Evolutionary conservation across 2,888 invertebrate species (phyloP).

Genomic region (Ennomos quercinarius): DNA sequence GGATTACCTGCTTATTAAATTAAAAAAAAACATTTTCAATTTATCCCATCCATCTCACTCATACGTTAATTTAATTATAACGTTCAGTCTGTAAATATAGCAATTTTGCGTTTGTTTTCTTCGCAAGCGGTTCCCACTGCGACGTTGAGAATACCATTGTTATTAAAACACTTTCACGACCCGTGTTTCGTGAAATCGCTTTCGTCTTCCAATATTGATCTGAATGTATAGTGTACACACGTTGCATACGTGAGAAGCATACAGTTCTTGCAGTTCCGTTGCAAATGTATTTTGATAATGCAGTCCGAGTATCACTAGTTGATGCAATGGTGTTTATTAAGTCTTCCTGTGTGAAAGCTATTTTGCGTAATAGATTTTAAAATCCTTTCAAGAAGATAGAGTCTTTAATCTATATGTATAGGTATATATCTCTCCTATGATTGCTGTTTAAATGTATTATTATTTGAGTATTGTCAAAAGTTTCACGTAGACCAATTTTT

Average conservation of each 20-base stretch:
- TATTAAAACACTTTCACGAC: constrained; percentile 42
- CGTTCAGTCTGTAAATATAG: neutral
- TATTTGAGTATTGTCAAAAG: no score
- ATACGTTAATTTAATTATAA: no score
- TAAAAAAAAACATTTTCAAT: no score
- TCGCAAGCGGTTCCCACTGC: constrained; percentile 18
- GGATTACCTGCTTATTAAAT: no score
- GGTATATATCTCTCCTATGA: no score
- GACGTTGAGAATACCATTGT: constrained; percentile 42
- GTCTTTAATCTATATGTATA: no score
- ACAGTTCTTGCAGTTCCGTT: neutral
- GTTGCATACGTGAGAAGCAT: constrained; percentile 17
- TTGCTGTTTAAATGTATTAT: no score
- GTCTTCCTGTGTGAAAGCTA: constrained; percentile 20
- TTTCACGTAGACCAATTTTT: no score
- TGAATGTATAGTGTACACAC: constrained; percentile 5
- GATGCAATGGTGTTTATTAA: neutral
- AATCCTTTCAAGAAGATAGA: no score
- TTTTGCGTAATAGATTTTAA: neutral
- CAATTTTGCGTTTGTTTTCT: constrained; percentile 24
- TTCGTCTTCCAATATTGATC: constrained; percentile 42
- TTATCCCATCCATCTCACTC: no score
- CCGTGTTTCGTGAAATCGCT: constrained; percentile 38
- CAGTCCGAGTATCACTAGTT: constrained; percentile 10
- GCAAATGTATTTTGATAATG: constrained; percentile 22